A percentile compares a stretch with the other conserved stretches of the same genome.
These are phyloP conservation scores for Tachysurus vachellii DNA, from an alignment of 2,113 vertebrate genomes.

Conservation along the genomic window DNA sequence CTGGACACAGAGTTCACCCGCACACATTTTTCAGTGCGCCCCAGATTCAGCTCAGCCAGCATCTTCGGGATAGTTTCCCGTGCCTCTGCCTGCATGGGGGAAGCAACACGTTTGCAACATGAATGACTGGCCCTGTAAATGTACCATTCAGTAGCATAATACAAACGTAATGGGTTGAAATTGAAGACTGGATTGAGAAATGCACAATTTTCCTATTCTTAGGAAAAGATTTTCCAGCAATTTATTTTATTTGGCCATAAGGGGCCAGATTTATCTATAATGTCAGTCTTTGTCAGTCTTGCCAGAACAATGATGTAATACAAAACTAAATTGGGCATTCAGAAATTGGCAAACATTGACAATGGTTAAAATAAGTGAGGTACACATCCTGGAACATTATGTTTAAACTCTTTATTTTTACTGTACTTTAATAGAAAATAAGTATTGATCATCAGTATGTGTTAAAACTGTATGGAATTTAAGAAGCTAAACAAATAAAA, in stretches of 20 bases:
- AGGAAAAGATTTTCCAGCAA: constrained; percentile 29
- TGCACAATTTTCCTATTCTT: constrained; percentile 37
- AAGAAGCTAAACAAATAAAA: not conserved
- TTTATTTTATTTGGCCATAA: constrained; percentile 39
- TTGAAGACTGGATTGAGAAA: constrained; percentile 39
- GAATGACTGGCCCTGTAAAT: constrained; percentile 32
- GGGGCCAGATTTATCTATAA: constrained; percentile 18
- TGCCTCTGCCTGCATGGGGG: constrained; percentile 79
- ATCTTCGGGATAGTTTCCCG: constrained; percentile 80
- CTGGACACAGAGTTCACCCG: constrained; percentile 94
- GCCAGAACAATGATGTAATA: constrained; percentile 38
- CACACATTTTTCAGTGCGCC: constrained; percentile 88
- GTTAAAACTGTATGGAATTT: not conserved
- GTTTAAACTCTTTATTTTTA: constrained; percentile 12
- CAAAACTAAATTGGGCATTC: constrained; percentile 32
- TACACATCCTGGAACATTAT: constrained; percentile 6
- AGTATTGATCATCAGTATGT: constrained; percentile 5
- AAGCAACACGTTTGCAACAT: constrained; percentile 19
- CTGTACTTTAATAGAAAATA: not conserved
- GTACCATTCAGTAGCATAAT: constrained; percentile 33
- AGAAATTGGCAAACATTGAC: constrained; percentile 26
- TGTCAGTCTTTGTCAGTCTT: constrained; percentile 18
- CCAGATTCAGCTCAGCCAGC: constrained; percentile 82
- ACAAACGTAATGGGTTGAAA: constrained; percentile 28
- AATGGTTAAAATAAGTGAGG: constrained; percentile 20